Evolutionary conservation across 1,140 invertebrate genomes (phyloP).

Genomic region (Arctopsyche grandis): DNA sequence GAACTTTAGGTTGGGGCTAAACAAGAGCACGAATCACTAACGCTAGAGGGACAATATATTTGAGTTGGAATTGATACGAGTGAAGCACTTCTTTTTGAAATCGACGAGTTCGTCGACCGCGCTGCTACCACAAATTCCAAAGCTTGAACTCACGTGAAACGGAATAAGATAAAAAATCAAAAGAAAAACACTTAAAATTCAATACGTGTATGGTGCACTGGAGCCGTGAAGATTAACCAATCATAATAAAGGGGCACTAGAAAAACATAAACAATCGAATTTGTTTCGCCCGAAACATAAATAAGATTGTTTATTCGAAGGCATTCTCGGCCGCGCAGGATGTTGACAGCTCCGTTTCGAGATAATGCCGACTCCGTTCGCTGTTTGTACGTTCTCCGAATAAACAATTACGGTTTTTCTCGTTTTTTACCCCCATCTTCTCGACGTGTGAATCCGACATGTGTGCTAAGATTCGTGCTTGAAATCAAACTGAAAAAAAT

Average conservation of each 20-base stretch:
- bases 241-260: conserved; percentile 44
- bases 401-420: conserved; percentile 23
- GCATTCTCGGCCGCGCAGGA: conserved; percentile 34
- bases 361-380: conserved; percentile 6
- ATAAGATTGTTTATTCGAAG: conserved; percentile 49
- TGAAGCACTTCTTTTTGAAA: not conserved
- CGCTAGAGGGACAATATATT: too few species aligned
- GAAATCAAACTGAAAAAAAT: not conserved
- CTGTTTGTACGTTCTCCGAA: conserved; percentile 27
- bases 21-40: too few species aligned
- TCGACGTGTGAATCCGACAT: conserved; percentile 23
- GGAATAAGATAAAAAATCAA: conserved; percentile 11
- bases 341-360: conserved; percentile 41
- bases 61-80: too few species aligned
- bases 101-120: conserved; percentile 26
- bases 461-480: not conserved
- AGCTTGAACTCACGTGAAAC: conserved; percentile 25
- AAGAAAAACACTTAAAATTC: conserved; percentile 25
- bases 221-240: conserved; percentile 41
- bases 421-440: not conserved
- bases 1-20: too few species aligned
- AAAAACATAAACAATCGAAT: conserved; percentile 51
- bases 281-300: conserved; percentile 46
- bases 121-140: conserved; percentile 27
- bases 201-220: not conserved